phyloP scores from a whole-genome alignment of 2,113 vertebrate genomes.

The Neotoma lepida region DNA sequence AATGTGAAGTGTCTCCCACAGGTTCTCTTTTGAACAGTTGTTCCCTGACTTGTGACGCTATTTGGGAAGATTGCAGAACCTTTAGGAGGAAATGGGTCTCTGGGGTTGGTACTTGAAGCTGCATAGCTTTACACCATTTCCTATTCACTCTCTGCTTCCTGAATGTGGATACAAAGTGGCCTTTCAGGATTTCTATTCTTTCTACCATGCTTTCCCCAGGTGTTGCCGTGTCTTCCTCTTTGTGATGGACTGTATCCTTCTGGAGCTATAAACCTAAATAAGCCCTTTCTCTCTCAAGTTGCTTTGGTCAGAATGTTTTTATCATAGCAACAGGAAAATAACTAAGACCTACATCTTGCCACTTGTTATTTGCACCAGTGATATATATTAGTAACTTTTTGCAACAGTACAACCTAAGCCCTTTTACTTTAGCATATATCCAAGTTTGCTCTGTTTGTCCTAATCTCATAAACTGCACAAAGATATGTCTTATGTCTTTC shows the following conservation, averaged over 20 bases:
- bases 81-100: not conserved
- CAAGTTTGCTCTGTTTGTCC: not conserved
- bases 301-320: not conserved
- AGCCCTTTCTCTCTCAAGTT: not conserved
- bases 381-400: not conserved
- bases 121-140: not conserved
- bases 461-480: not conserved
- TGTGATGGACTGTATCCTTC: no score
- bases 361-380: not conserved
- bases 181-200: not conserved
- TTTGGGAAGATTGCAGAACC: not conserved
- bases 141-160: not conserved
- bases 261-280: not conserved
- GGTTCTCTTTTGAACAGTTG: no score
- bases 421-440: not conserved
- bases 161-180: not conserved
- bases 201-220: not conserved
- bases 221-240: not conserved
- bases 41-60: fast-evolving
- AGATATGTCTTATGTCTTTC: fast-evolving
- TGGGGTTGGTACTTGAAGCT: fast-evolving
- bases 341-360: not conserved
- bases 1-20: not conserved
- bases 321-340: not conserved
- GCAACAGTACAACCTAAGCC: not conserved